Percentiles rank a stretch among this genome's conserved stretches.
Evolutionary conservation across 1,140 invertebrate genomes (phyloP).

Genomic region (Dinothrombium tinctorium): DNA sequence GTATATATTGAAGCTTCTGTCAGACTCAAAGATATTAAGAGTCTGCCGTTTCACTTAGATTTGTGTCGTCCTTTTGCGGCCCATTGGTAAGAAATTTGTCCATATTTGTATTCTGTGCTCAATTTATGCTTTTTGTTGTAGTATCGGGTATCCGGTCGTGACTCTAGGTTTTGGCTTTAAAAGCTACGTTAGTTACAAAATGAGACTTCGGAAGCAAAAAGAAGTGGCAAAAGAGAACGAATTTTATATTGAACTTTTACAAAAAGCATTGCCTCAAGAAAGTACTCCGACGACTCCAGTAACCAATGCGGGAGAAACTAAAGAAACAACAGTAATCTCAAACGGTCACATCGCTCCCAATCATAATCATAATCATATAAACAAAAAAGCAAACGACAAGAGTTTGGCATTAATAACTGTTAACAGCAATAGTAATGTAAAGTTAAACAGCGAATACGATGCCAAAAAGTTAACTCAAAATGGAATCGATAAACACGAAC

Average conservation of each 20-base stretch:
- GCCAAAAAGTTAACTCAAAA: constrained; percentile 10
- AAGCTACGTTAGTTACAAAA: constrained; percentile 72
- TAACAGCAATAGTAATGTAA: neutral
- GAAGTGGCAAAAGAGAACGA: constrained; percentile 85
- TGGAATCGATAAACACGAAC: constrained; percentile 15
- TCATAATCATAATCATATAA: constrained; percentile 6
- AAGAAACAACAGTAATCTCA: neutral
- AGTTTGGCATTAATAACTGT: neutral
- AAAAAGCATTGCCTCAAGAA: constrained; percentile 54
- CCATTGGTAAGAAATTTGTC: constrained; percentile 46
- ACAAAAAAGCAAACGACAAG: constrained; percentile 1
- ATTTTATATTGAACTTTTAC: constrained; percentile 74
- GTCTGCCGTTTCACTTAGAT: constrained; percentile 69
- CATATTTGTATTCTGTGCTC: neutral
- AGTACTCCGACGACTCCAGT: neutral
- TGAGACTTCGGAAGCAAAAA: constrained; percentile 65
- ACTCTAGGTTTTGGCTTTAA: constrained; percentile 90
- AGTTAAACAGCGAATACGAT: constrained; percentile 9
- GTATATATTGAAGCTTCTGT: constrained; percentile 83
- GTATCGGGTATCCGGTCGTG: constrained; percentile 90
- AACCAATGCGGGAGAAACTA: neutral
- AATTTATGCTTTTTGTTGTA: constrained; percentile 24
- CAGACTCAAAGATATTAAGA: constrained; percentile 57
- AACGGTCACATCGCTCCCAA: constrained; percentile 2
- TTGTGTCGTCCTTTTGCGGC: constrained; percentile 92